Conservation (phyloP, 1,140 invertebrate genomes). For the Drosophila grimshawi region DNA sequence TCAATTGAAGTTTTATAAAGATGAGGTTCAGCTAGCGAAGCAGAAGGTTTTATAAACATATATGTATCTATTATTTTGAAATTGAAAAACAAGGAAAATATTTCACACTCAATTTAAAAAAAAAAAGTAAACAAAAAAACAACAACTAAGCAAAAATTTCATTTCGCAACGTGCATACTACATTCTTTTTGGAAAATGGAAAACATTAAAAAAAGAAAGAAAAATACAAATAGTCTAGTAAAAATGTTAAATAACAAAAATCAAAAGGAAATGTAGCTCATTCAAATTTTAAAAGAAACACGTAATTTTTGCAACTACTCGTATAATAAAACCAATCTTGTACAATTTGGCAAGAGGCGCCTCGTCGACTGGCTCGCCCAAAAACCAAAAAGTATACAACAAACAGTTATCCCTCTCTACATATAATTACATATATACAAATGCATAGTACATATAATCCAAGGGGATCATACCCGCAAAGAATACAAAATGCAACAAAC, state of each 20-base stretch:
- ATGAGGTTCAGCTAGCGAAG: slow-evolving; percentile 49
- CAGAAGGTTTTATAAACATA: slow-evolving; percentile 70
- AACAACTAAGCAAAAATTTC: slow-evolving; percentile 33
- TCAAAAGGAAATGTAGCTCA: slow-evolving; percentile 72
- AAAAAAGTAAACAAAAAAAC: slow-evolving; percentile 12
- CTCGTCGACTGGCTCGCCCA: slow-evolving; percentile 9
- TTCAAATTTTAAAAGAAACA: slow-evolving; percentile 73
- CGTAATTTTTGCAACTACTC: slow-evolving; percentile 68
- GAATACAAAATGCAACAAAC: slow-evolving; percentile 15
- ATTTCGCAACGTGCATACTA: slow-evolving; percentile 39
- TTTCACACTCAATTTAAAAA: slow-evolving; percentile 29
- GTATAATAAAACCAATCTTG: slow-evolving; percentile 50
- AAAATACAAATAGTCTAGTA: slow-evolving; percentile 55
- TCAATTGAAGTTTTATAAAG: slow-evolving; percentile 73
- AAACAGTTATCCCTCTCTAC: slow-evolving; percentile 74
- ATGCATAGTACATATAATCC: slow-evolving; percentile 58
- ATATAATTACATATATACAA: slow-evolving; percentile 68
- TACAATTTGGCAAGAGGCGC: slow-evolving; percentile 53
- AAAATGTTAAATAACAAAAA: slow-evolving; percentile 60
- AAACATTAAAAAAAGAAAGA: slow-evolving; percentile 17
- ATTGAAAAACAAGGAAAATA: slow-evolving; percentile 30
- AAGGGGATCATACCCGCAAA: slow-evolving; percentile 61
- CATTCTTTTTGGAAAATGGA: slow-evolving; percentile 40
- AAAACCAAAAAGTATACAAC: slow-evolving; percentile 44
- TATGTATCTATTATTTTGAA: slow-evolving; percentile 42